These are phyloP conservation scores for Xenopus borealis DNA, from an alignment of 2,113 vertebrate genomes.

Conservation along the genomic window DNA sequence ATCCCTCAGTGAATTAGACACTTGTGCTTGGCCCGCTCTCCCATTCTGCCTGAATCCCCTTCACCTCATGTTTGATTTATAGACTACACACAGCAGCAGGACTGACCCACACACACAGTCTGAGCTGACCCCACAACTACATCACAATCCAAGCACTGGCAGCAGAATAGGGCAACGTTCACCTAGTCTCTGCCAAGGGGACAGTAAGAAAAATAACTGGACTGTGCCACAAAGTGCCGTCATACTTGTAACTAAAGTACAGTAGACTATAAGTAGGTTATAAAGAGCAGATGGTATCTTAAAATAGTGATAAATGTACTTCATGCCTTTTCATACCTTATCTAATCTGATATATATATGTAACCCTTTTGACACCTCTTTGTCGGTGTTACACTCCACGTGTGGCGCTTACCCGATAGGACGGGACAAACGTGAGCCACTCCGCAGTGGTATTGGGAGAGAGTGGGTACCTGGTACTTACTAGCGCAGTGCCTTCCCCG, in stretches of 20 bases:
- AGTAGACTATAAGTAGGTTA: neutral
- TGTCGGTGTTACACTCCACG: too few species aligned
- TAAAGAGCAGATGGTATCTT: neutral
- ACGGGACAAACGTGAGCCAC: too few species aligned
- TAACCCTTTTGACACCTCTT: too few species aligned
- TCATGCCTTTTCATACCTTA: too few species aligned
- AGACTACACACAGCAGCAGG: slow-evolving; percentile 28
- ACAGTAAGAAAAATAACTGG: neutral
- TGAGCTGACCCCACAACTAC: slow-evolving; percentile 40
- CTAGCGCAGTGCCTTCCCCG: too few species aligned
- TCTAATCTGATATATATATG: too few species aligned
- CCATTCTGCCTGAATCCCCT: slow-evolving; percentile 35
- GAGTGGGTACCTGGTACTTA: too few species aligned
- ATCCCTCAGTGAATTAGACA: slow-evolving; percentile 46
- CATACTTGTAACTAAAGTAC: neutral
- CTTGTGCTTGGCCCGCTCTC: slow-evolving; percentile 27
- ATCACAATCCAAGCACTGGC: slow-evolving; percentile 38
- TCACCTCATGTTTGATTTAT: slow-evolving; percentile 44
- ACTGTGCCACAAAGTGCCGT: neutral
- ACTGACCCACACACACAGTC: slow-evolving; percentile 37
- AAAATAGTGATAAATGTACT: too few species aligned
- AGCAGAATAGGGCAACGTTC: slow-evolving; percentile 18
- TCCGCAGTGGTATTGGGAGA: too few species aligned
- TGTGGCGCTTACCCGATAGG: too few species aligned
- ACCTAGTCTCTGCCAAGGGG: slow-evolving; percentile 7